phyloP scores from a whole-genome alignment of 2,797 vertebrate species.

The Lepus oiostolus region DNA sequence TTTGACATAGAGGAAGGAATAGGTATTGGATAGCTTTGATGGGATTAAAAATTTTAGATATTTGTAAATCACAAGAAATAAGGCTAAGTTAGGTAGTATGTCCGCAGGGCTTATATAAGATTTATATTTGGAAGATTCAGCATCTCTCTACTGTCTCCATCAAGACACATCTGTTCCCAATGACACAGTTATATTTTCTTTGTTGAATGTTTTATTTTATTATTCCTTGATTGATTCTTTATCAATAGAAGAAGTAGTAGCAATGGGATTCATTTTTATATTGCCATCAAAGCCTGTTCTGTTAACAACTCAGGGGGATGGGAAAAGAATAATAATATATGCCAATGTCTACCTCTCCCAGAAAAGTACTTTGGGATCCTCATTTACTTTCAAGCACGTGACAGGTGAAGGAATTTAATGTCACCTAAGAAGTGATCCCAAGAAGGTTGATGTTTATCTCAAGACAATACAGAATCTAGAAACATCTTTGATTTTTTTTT shows the following conservation, averaged over 20 bases:
- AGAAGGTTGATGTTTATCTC: background rate
- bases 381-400: background rate
- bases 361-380: background rate
- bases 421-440: background rate
- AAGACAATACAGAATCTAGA: background rate
- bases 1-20: background rate
- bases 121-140: background rate
- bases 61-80: background rate
- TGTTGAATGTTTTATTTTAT: conserved; percentile 11
- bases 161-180: conserved; percentile 14
- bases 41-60: background rate
- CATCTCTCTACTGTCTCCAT: conserved; percentile 1
- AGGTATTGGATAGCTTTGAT: background rate
- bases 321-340: background rate
- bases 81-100: background rate
- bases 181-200: conserved; percentile 1
- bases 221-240: conserved; percentile 16
- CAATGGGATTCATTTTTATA: conserved; percentile 12
- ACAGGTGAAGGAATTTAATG: background rate
- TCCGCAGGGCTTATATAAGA: background rate
- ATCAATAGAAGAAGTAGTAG: background rate
- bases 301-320: background rate
- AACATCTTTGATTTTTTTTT: conserved; percentile 7
- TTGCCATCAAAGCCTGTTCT: background rate
- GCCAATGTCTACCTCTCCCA: background rate